Evolutionary conservation across 1,140 invertebrate genomes (phyloP), one percentile per base, ranked within the genome.

Genomic region (Vanessa tameamea): DNA sequence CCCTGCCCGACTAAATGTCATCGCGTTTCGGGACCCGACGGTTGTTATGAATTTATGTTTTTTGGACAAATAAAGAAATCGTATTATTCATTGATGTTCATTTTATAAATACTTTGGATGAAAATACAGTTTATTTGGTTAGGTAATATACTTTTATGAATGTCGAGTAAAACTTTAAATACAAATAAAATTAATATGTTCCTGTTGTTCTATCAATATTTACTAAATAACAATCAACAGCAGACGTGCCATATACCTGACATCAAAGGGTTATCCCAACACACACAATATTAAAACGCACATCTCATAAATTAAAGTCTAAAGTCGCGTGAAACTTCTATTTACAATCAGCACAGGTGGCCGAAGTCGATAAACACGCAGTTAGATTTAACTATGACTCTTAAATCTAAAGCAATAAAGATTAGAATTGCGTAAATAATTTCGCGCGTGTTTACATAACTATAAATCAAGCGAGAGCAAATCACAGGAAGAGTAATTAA

Each of bases 401-500:
- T 59, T 59, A 47, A 14, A 13, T 1, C 3, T 11, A 13, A 20
- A 15, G 14, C 23, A 13, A 20, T 69, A 69, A 69, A 69, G 53
- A 47, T 43, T 43, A 59, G 37, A 69, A 69, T 69, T 2, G n/a
- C 15, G 31, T 59, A 11, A 69, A 69, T 26, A 50, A 55, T 59
- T 8, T 57, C 43, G 13, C 14, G 13, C 26, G 43, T 61, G 66
- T 59, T 59, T 57, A 26, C 57, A 37, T 47, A 57, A 55, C 37
- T 4, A 15, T 69, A 69, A 59, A 69, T 69, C 31, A 69, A 53
- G 55, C 53, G 51, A 48, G 37, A 69, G 31, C 11, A 20, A 47
- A 67, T 53, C 65, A 53, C 51, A 57, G 43, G 43, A 69, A 69
- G 15, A 69, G 53, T 55, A 50, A 70, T 48, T 63, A 63, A 70